Base-by-base conservation (phyloP, 2,113 vertebrate genomes). In the Hucho hucho region DNA sequence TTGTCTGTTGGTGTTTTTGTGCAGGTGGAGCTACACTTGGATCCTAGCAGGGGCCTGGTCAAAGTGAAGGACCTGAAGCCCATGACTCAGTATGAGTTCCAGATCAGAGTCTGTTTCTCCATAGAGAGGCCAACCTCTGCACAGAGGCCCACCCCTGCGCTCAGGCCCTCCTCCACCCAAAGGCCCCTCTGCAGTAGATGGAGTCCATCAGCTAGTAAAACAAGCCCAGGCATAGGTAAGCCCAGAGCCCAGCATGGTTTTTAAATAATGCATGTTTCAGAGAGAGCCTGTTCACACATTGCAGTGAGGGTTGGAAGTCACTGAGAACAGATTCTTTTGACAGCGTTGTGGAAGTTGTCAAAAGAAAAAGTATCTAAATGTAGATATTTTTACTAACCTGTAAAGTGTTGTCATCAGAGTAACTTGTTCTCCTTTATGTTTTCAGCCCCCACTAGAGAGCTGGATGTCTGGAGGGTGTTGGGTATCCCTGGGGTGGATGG, bases 211-310 rank as follows among this genome's bases (percentile, higher is more conserved):
- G 47, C 86, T 25, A 72, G 0, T 18, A 73, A 43, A 16, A 88
- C 1, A 12, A 94, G 82, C 56, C 92, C 92, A 6, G 90, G 87
- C 73, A 92, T 83, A 92, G 88, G 92, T 83, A 76, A 76, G 69
- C 11, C 6, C 11, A 64, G 7, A 46, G 13, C 16, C 61, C 32
- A 22, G n/a, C 22, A n/a, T 3, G 16, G 0, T 53, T 18, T 53
- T 5, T 18, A 53, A 53, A 18, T 18, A 53, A 14, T 53, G 16
- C 13, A 53, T 16, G 49, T 43, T 43, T 43, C 37, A 43, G 37
- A 43, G 37, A 43, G 37, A 43, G 37, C 37, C 9, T 43, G 37
- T 43, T 43, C 9, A 43, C 37, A 43, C 37, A 43, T 43, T 43
- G 11, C 37, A 43, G 37, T 43, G 37, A 43, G 37, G 37, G 37